Percentiles rank a stretch among this genome's conserved stretches.
These are phyloP conservation scores for Pandemis corylana DNA, from an alignment of 2,888 invertebrate genomes.

Conservation along the genomic window DNA sequence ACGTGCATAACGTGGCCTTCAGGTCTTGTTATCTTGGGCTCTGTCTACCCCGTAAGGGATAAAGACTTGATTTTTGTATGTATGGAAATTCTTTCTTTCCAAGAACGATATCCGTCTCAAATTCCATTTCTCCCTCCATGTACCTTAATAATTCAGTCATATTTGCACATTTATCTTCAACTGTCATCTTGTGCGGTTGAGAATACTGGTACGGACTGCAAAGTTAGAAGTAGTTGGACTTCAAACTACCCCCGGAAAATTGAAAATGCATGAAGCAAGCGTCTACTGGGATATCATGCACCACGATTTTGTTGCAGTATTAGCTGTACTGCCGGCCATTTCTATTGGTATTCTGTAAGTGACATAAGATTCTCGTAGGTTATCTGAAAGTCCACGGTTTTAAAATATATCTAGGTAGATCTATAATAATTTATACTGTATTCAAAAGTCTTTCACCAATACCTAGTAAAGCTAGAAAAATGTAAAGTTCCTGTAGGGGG, in stretches of 20 bases:
- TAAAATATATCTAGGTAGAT: no score
- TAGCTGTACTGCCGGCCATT: background rate
- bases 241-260: conserved; percentile 28
- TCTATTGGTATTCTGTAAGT: background rate
- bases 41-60: no score
- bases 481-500: no score
- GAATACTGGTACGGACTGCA: conserved; percentile 17
- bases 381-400: background rate
- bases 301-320: conserved; percentile 27
- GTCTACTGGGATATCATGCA: conserved; percentile 16
- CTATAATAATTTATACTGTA: no score
- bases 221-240: conserved; percentile 14
- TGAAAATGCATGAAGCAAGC: conserved; percentile 29
- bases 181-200: conserved; percentile 23
- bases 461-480: no score
- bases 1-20: no score
- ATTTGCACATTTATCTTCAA: conserved; percentile 28
- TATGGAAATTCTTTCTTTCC: conserved; percentile 3
- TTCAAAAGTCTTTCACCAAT: no score
- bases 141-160: conserved; percentile 32
- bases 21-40: no score
- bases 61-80: no score
- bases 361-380: background rate
- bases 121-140: conserved; percentile 31
- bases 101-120: conserved; percentile 23